Conservation (phyloP, 2,797 vertebrate species). For the Spinus pinus region DNA sequence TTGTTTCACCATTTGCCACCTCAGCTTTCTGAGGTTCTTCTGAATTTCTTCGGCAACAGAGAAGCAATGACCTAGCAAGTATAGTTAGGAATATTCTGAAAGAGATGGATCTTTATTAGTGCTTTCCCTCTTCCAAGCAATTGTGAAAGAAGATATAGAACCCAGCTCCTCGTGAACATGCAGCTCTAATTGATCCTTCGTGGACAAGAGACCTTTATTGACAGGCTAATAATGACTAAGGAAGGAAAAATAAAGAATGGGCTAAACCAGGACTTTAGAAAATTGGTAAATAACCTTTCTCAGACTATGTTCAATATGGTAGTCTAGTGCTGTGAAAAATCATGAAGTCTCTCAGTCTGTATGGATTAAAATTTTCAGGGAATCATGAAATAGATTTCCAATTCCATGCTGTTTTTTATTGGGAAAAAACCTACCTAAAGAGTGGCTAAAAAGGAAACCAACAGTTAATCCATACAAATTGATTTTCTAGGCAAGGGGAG, state of each 20-base stretch:
- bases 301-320: background rate
- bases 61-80: background rate
- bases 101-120: background rate
- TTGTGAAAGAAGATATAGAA: background rate
- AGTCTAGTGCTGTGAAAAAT: background rate
- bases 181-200: background rate
- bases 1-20: background rate
- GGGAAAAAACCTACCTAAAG: background rate
- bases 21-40: background rate
- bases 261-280: background rate
- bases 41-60: background rate
- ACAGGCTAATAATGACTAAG: background rate
- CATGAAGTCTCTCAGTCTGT: background rate
- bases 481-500: background rate
- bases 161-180: accelerated
- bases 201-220: background rate
- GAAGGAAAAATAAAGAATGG: background rate
- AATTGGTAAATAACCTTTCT: background rate
- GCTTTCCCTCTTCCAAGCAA: background rate
- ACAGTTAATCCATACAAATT: background rate
- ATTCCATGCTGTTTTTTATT: background rate
- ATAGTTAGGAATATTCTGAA: background rate
- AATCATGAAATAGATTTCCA: background rate
- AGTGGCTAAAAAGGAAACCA: background rate
- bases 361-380: background rate